A percentile compares a stretch with the other conserved stretches of the same genome.
Conservation (phyloP, 2,797 vertebrate genomes). For the Poliocrania exsul region DNA sequence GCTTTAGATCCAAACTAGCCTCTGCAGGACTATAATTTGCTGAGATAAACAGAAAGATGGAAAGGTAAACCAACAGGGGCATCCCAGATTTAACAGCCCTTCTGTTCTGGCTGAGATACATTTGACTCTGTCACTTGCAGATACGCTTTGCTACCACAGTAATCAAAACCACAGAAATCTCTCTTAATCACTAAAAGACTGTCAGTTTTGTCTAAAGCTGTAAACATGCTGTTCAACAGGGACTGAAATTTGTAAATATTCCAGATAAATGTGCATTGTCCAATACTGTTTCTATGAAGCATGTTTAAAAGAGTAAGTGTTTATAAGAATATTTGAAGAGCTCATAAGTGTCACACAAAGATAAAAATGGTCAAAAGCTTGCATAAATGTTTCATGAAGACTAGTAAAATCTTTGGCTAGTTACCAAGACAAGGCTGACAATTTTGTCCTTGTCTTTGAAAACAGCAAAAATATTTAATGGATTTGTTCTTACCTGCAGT, state of each 20-base stretch:
- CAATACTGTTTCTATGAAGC: background rate
- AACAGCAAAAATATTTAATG: background rate
- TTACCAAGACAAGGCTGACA: background rate
- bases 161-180: slow-evolving; percentile 29
- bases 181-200: background rate
- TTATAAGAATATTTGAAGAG: background rate
- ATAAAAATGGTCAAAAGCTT: background rate
- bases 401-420: background rate
- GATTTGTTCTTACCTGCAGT: background rate
- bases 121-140: background rate
- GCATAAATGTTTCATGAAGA: background rate
- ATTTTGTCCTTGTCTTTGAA: background rate
- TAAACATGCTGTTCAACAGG: background rate
- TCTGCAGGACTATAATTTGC: slow-evolving; percentile 41
- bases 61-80: slow-evolving; percentile 39
- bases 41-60: slow-evolving; percentile 46
- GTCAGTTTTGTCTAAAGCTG: background rate
- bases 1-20: slow-evolving; percentile 45
- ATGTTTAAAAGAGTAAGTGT: background rate
- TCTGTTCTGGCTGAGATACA: slow-evolving; percentile 42
- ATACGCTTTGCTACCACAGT: background rate
- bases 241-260: background rate
- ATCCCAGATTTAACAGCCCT: slow-evolving; percentile 40
- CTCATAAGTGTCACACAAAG: background rate
- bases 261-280: background rate